Evolutionary conservation across 53 echinoderm and acorn worm species (phyloP), one percentile per base, ranked within the genome.

Genomic region (Astropecten irregularis): DNA sequence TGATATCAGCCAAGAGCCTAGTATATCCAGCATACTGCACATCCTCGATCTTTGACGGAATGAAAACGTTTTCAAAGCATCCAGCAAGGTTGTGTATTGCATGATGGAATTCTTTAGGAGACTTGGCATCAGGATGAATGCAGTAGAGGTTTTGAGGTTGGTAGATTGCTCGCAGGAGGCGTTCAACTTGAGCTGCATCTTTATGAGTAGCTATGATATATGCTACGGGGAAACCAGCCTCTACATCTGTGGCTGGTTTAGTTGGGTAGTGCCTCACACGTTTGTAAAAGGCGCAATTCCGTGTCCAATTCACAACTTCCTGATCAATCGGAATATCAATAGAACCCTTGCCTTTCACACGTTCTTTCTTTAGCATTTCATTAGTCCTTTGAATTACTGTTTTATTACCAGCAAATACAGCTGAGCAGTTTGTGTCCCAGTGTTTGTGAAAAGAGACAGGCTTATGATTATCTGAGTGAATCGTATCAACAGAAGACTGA

Each of bases 121-220:
- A 92, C 73, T 95, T 95, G 2, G 51, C 65, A 50, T 99, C 99
- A 4, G 88, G 87, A 50, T 99, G 99, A 48, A 99, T 82, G 72
- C 99, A 99, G 62, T 99, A 99, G 14, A 99, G 73, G 73, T 95
- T 94, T 49, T 95, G 95, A 49, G 97, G 99, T 32, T 94, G 92
- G 52, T 93, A 99, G 30, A 99, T 99, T 26, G 90, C 92, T 25
- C 94, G 81, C 37, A 99, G 40, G 15, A 99, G 76, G 21, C 99
- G 87, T 70, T 99, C 99, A 0, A 99, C 92, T 66, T 99, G 99
- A 2, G 91, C 95, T 9, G 81, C 59, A 29, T 89, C 89, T 9
- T 53, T 68, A 42, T 92, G 89, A 19, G 76, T 55, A 18, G 77
- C 79, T 25, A 92, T 89, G 18, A 82, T 86, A 47, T 86, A 92